Base-by-base conservation (phyloP, 2,797 vertebrate species). In the Lagodon rhomboides region DNA sequence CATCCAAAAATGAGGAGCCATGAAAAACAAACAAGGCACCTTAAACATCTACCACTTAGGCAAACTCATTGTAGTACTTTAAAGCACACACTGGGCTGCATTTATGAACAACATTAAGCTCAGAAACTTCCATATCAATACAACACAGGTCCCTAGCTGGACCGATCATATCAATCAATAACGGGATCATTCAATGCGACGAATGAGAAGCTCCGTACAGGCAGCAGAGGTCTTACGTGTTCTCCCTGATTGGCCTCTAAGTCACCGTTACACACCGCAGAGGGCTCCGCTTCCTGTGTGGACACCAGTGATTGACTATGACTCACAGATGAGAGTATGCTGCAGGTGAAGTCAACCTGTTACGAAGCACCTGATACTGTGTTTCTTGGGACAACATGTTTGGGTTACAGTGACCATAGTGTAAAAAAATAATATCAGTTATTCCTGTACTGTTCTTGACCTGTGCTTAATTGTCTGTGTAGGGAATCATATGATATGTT, bases 171-270 rank as follows among this genome's bases (percentile, higher is more conserved):
- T 20, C 27, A 63, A 16, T 61, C 58, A 53, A 11, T n/a, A 68
- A 68, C 46, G 0, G 34, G 34, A 53, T 23, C 44, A 63, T 63
- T 70, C 12, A 34, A 74, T 59, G 77, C 75, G 75, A 66, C 79
- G 67, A 73, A 79, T 84, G 68, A 79, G 65, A 73, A 82, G 73
- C 75, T 74, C 65, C n/a, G 59, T 38, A 54, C 71, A 75, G 69
- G 87, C 72, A 76, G 77, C 67, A 51, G 67, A 27, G 56, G 18
- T 89, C 95, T 96, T 96, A 96, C 95, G 85, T 95, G 92, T 85
- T 91, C 78, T 89, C 86, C 87, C 83, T 87, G 87, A 86, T 73
- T 82, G 82, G 92, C 80, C 65, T 90, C 87, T 91, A 90, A 84
- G 87, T 85, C 88, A 63, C 89, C 85, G 61, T 92, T 92, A 85